Percentiles rank a stretch among this genome's conserved stretches.
These are phyloP conservation scores for Neotoma lepida DNA, from an alignment of 2,113 vertebrate genomes.

Conservation along the genomic window DNA sequence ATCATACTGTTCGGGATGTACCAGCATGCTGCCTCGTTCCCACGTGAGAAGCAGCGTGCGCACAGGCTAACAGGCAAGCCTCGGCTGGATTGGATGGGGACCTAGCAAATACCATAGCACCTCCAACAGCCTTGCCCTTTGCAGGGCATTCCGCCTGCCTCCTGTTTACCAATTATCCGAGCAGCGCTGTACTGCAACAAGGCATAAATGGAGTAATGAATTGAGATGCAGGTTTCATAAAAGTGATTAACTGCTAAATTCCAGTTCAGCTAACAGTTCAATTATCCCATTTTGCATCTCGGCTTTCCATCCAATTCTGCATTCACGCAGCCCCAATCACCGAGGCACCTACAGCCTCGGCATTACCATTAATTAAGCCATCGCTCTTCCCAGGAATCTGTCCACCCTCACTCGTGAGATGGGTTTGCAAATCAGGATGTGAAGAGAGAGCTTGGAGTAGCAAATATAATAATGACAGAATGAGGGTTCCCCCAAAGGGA, in stretches of 20 bases:
- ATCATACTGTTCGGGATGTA: background rate
- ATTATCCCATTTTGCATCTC: slow-evolving; percentile 75
- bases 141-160: background rate
- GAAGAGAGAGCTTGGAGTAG: background rate
- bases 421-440: slow-evolving; percentile 12
- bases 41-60: background rate
- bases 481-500: background rate
- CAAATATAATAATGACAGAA: background rate
- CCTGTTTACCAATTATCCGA: slow-evolving; percentile 70
- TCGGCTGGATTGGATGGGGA: background rate
- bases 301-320: slow-evolving; percentile 70
- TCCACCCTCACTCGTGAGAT: slow-evolving; percentile 54
- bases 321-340: slow-evolving; percentile 62
- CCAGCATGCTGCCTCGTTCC: accelerated
- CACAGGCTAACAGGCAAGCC: background rate
- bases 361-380: slow-evolving; percentile 75
- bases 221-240: slow-evolving; percentile 77
- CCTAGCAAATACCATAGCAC: background rate
- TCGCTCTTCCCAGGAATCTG: slow-evolving; percentile 57
- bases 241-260: slow-evolving; percentile 79
- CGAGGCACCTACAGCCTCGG: slow-evolving; percentile 39
- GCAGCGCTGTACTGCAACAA: slow-evolving; percentile 58
- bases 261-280: slow-evolving; percentile 77
- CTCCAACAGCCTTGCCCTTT: slow-evolving; percentile 40
- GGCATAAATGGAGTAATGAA: slow-evolving; percentile 68